Evolutionary conservation across 2,113 vertebrate species (phyloP), one percentile per base, ranked within the genome.

Genomic region (Bungarus multicinctus): DNA sequence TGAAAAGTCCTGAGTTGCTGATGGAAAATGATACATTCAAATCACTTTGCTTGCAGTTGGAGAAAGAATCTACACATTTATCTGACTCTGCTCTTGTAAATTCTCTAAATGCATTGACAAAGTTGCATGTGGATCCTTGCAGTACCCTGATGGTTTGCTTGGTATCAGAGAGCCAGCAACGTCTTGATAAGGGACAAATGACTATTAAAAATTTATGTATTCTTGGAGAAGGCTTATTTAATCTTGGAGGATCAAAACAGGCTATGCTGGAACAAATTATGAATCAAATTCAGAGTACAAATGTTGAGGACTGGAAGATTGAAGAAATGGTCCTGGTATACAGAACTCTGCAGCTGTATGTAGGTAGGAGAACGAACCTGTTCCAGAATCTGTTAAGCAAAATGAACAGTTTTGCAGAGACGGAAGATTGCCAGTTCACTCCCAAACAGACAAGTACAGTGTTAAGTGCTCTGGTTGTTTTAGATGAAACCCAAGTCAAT

Each of bases 11-110:
- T 0, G 10, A 91, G 27, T 90, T 23, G 3, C 64, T 99, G 7
- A 94, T 99, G 58, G 97, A 98, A 50, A 97, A 97, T 6, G 91
- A 96, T 2, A 30, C 95, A 88, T 97, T 99, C 88, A 97, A 95
- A 87, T 97, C 98, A 0, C 91, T 99, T 7, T 99, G 98, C 94
- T 96, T 97, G 57, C 98, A 96, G 85, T 96, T 99, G 90, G 98
- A 98, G 95, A 96, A 93, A n/a, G 97, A 98, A 5, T 97, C 97
- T 7, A 90, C 92, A 0, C 92, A 91, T 5, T 96, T 99, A 52
- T 98, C 98, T 0, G 97, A 98, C 43, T 50, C 93, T 0, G 97
- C 96, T 14, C 93, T 99, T 94, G 97, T 99, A 74, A 97, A 96
- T 0, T 97, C 97, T 27, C 92, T 99, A 90, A 96, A 98, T 47